These are phyloP conservation scores for Recurvirostra avosetta DNA, from an alignment of 2,113 vertebrate species.

Conservation along the genomic window DNA sequence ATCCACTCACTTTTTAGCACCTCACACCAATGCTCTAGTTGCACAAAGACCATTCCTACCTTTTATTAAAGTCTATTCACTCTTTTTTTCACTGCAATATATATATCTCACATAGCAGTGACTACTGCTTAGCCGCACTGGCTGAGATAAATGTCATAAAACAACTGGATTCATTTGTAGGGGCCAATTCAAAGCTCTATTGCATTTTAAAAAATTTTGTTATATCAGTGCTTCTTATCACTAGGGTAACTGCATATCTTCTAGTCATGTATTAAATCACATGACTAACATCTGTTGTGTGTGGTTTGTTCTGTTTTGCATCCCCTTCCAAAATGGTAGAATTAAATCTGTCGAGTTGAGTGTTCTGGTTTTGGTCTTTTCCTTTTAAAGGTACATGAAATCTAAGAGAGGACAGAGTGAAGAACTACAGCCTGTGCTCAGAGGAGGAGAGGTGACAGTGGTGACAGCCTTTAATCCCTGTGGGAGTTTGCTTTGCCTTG, in stretches of 20 bases:
- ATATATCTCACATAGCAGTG: not conserved
- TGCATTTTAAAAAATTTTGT: not conserved
- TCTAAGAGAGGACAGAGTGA: not conserved
- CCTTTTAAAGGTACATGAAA: not conserved
- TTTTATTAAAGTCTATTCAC: not conserved
- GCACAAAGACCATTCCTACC: not conserved
- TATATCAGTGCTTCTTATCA: not conserved
- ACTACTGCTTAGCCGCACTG: not conserved
- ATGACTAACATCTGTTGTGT: not conserved
- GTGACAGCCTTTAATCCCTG: not conserved
- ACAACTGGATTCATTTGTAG: not conserved
- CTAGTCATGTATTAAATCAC: not conserved
- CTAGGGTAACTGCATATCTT: not conserved
- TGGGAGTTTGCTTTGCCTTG: not conserved
- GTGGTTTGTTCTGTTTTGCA: not conserved
- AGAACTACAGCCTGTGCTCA: not conserved
- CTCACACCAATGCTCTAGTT: not conserved
- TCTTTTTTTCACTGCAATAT: not conserved
- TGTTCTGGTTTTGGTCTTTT: not conserved
- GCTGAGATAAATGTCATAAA: not conserved
- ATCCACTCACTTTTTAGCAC: not conserved
- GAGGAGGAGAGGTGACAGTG: not conserved
- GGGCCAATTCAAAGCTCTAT: not conserved
- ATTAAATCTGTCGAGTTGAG: not conserved
- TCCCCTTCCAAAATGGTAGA: not conserved